Percentiles rank a stretch among this genome's conserved stretches.
Evolutionary conservation across 2,888 invertebrate species (phyloP).

Genomic region (Apotomis capreana): DNA sequence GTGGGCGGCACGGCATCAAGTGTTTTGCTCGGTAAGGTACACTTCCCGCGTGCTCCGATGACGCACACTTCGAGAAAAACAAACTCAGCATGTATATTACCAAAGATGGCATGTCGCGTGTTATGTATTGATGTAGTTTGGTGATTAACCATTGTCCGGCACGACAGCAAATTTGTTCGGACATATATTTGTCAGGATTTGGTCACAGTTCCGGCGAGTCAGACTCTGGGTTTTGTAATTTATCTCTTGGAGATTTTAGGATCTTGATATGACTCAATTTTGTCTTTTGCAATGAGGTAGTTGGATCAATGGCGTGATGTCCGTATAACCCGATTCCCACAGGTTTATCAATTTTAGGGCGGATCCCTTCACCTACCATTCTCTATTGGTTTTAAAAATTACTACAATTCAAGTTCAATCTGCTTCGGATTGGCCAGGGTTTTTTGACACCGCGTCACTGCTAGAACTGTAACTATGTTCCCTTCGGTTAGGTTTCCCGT

Average conservation of each 20-base stretch:
- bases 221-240: slow-evolving; percentile 10
- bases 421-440: too few relatives aligned
- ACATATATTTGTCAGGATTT: slow-evolving; percentile 7
- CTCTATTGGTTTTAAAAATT: too few relatives aligned
- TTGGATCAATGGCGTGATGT: too few relatives aligned
- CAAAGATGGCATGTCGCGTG: slow-evolving; percentile 65
- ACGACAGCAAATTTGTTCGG: slow-evolving; percentile 9
- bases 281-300: not conserved
- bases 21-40: slow-evolving; percentile 58
- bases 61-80: slow-evolving; percentile 59
- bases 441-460: too few relatives aligned
- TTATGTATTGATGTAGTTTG: slow-evolving; percentile 44
- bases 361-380: too few relatives aligned
- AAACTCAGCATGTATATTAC: slow-evolving; percentile 59
- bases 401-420: too few relatives aligned
- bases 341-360: too few relatives aligned
- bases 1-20: slow-evolving; percentile 64
- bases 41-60: slow-evolving; percentile 63
- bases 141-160: slow-evolving; percentile 51
- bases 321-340: too few relatives aligned
- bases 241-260: slow-evolving; percentile 9
- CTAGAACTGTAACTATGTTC: too few relatives aligned
- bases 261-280: not conserved
- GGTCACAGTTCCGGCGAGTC: slow-evolving; percentile 21
- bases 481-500: too few relatives aligned